Conservation (phyloP, 2,888 invertebrate species). For the Balanococcus diminutus region DNA sequence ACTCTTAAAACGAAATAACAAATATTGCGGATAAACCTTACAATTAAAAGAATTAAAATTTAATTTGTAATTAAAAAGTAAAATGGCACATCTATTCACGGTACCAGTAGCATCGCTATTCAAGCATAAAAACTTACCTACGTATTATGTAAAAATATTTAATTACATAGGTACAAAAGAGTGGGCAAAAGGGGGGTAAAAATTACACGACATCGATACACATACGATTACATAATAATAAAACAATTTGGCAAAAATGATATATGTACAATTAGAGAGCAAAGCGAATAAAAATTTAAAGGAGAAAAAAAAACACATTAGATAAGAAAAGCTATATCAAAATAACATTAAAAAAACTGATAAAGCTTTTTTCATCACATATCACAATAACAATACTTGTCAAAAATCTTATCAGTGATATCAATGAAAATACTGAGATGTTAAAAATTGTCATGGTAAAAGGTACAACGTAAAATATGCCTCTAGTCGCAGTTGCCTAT, state of each 20-base stretch:
- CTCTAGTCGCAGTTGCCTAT: neutral
- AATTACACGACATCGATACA: constrained; percentile 35
- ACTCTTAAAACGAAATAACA: constrained; percentile 41
- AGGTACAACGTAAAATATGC: too few species aligned
- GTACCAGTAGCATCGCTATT: constrained; percentile 49
- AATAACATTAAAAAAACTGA: constrained; percentile 41
- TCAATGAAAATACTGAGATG: constrained; percentile 19
- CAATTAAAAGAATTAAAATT: constrained; percentile 42
- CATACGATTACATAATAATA: neutral
- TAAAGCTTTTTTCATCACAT: constrained; percentile 44
- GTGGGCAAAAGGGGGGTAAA: neutral
- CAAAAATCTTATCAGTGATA: constrained; percentile 24
- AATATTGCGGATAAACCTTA: constrained; percentile 32
- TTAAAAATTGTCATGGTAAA: constrained; percentile 24
- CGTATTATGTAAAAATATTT: constrained; percentile 6
- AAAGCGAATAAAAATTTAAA: constrained; percentile 39
- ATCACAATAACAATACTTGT: constrained; percentile 39
- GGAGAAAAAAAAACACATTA: constrained; percentile 4
- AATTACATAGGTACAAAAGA: constrained; percentile 27
- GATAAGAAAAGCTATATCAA: constrained; percentile 33
- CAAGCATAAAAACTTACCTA: constrained; percentile 48
- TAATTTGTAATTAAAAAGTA: constrained; percentile 43
- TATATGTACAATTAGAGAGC: constrained; percentile 39
- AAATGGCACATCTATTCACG: constrained; percentile 55
- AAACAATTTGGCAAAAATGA: constrained; percentile 31